phyloP scores from a whole-genome alignment of 2,113 vertebrate species.

The Rattus rattus region DNA sequence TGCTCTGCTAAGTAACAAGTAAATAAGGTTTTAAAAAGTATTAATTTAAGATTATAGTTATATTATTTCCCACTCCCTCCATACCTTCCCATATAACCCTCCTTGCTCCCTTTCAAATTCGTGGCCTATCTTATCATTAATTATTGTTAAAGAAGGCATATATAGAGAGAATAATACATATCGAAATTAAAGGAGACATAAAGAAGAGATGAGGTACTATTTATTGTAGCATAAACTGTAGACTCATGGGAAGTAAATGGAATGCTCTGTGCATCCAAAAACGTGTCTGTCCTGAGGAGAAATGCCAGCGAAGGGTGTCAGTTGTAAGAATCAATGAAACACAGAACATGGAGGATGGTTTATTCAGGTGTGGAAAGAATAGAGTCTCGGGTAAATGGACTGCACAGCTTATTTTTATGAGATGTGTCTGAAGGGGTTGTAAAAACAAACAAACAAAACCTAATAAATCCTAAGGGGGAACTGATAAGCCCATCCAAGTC shows the following conservation, averaged over 20 bases:
- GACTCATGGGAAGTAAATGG: not conserved
- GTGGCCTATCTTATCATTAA: too few relatives aligned
- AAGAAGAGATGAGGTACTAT: not conserved
- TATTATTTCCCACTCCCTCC: not conserved
- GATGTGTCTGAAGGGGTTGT: not conserved
- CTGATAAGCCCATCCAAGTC: not conserved
- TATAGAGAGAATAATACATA: not conserved
- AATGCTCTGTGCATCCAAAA: not conserved
- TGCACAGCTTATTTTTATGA: not conserved
- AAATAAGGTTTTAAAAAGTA: not conserved
- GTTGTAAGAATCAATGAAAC: not conserved
- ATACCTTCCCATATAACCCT: not conserved
- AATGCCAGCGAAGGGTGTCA: not conserved
- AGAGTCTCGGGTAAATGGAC: not conserved
- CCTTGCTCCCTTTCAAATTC: not conserved
- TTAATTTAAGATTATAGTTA: not conserved
- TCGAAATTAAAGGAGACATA: not conserved
- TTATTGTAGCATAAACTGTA: conserved; percentile 13
- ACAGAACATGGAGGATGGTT: not conserved
- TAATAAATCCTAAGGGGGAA: not conserved
- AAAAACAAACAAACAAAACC: not conserved
- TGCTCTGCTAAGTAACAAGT: not conserved
- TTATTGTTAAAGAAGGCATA: not conserved
- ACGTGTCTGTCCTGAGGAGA: not conserved
- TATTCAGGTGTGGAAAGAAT: not conserved